Conservation (phyloP, 2,113 vertebrate genomes). For the Micronycteris hirsuta region DNA sequence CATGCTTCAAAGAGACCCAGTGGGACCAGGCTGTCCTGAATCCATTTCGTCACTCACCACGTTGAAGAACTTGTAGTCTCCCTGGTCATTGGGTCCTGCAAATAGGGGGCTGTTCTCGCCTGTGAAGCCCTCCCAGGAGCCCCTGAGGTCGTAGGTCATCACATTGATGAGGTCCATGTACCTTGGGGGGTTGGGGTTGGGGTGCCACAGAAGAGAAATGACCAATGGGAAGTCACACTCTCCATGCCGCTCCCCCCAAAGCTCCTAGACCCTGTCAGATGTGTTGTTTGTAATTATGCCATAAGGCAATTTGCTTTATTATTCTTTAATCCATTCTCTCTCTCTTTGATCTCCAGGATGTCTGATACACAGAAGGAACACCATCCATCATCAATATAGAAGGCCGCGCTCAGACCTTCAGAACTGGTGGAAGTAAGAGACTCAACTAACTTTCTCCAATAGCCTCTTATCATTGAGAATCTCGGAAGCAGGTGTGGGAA, state of each 20-base stretch:
- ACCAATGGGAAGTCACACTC: neutral
- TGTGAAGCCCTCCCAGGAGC: conserved; percentile 72
- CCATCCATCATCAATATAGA: neutral
- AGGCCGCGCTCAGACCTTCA: neutral
- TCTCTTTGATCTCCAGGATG: neutral
- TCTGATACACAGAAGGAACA: neutral
- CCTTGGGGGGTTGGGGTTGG: conserved; percentile 47
- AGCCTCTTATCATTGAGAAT: neutral
- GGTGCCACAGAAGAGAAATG: neutral
- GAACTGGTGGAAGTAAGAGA: neutral
- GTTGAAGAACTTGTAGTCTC: conserved; percentile 69
- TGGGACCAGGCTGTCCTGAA: neutral
- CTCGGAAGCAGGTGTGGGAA: neutral
- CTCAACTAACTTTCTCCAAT: neutral
- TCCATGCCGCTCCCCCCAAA: neutral
- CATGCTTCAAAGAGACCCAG: neutral
- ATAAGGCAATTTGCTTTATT: neutral
- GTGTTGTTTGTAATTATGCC: neutral
- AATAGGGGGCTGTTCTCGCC: conserved; percentile 80
- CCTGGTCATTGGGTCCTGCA: conserved; percentile 65
- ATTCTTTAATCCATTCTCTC: neutral
- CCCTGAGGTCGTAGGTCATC: conserved; percentile 79
- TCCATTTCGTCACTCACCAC: conserved; percentile 57
- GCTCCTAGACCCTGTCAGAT: neutral
- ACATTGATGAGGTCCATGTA: conserved; percentile 82